Evolutionary conservation across 1,140 invertebrate species (phyloP), one percentile per base, ranked within the genome.

Genomic region (Anoplophora glabripennis): DNA sequence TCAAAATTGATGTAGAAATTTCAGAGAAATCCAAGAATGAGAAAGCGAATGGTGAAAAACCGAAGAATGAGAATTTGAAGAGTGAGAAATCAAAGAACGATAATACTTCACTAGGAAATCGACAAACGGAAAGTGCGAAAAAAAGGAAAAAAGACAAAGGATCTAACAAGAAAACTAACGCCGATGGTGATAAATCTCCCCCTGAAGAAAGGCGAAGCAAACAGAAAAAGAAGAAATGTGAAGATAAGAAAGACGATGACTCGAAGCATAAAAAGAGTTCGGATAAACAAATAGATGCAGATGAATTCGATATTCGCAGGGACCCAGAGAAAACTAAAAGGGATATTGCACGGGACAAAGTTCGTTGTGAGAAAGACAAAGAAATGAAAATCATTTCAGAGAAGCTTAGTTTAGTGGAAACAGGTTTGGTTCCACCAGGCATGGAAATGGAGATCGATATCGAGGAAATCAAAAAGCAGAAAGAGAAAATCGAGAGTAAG

Each of bases 361-460:
- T 67, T 38, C 72, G 67, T 46, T 71, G 64, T 63, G 67, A 68
- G 7, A 73, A 72, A 59, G 66, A 76, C 45, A 63, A 69, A 57
- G 68, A 72, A 45, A 65, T 59, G 10, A 67, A 68, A 51, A 53
- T 71, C 8, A 65, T 76, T 45, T 65, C 58, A 38, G 72, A 71
- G 37, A 54, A 54, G 35, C 38, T 54, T 2, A 54, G 44, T 15
- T 59, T 75, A 12, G 67, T 74, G 2, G 68, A 76, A 61, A 74
- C 72, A 14, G 75, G 75, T 35, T 60, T 76, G 17, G 73, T 75
- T 7, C 75, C 75, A 12, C 75, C 75, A 42, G 75, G 75, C 37
- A 76, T 67, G 51, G 75, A 76, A 66, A 68, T 73, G 62, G 74
- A 76, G 45, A 61, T 70, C 7, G 66, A 72, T 58, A 40, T 61